A percentile compares a stretch with the other conserved stretches of the same genome.
Conservation (phyloP, 2,888 invertebrate genomes). For the Scaptomyza cyrtandrae region DNA sequence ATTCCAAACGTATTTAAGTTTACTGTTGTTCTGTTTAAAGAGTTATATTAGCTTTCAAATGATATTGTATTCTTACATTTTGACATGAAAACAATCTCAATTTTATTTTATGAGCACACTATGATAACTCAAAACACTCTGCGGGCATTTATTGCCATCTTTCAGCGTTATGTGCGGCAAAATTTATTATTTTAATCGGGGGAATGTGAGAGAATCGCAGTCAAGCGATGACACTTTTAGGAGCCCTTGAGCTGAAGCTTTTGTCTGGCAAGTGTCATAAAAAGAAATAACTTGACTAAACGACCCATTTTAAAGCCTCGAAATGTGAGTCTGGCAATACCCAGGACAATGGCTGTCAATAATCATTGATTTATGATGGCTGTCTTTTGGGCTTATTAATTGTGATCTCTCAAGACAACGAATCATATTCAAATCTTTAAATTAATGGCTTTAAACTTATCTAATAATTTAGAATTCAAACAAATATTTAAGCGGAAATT, state of each 20-base stretch:
- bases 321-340: slow-evolving; percentile 51
- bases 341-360: slow-evolving; percentile 76
- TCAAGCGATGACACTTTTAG: slow-evolving; percentile 63
- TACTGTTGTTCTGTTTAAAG: background rate
- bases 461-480: no score
- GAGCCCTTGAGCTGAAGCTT: slow-evolving; percentile 30
- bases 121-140: slow-evolving; percentile 45
- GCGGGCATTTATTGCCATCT: no score
- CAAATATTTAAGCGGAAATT: background rate
- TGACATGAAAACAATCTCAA: slow-evolving; percentile 68
- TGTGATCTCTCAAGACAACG: slow-evolving; percentile 60
- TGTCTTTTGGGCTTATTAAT: slow-evolving; percentile 82
- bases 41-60: background rate
- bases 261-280: slow-evolving; percentile 70
- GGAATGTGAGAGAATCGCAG: slow-evolving; percentile 67
- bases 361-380: slow-evolving; percentile 83
- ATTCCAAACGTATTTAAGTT: no score
- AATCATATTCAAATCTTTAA: slow-evolving; percentile 26
- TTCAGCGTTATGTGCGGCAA: slow-evolving; percentile 58
- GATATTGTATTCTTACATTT: no score
- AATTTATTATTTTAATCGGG: slow-evolving; percentile 63
- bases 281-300: slow-evolving; percentile 57
- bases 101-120: slow-evolving; percentile 65
- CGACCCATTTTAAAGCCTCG: slow-evolving; percentile 65
- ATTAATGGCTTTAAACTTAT: background rate